Percentiles rank a stretch among this genome's conserved stretches.
Conservation (phyloP, 1,140 invertebrate genomes). For the Diachasma alloeum region DNA sequence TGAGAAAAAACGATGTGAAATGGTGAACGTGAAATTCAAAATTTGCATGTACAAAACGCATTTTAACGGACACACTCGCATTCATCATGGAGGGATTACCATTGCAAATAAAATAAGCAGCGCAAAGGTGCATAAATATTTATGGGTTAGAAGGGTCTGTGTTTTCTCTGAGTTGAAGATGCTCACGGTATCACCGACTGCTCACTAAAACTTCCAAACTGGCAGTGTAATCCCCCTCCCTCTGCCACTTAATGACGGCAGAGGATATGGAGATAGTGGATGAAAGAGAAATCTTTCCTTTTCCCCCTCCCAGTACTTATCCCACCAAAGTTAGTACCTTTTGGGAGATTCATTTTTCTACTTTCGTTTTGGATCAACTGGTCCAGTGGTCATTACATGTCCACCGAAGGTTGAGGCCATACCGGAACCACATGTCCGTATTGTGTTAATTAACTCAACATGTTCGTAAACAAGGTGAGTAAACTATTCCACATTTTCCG, state of each 20-base stretch:
- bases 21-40: slow-evolving; percentile 11
- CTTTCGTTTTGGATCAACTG: background rate
- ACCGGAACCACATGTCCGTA: background rate
- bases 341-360: background rate
- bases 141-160: slow-evolving; percentile 25
- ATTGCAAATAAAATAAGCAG: slow-evolving; percentile 38
- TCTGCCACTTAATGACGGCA: background rate
- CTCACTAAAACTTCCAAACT: background rate
- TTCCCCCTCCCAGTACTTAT: background rate
- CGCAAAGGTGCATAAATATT: slow-evolving; percentile 35
- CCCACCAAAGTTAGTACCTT: background rate
- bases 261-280: slow-evolving; percentile 5
- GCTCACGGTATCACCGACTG: background rate
- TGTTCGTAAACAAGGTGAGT: background rate
- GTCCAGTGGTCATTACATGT: background rate
- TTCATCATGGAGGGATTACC: slow-evolving; percentile 31
- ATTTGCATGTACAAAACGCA: slow-evolving; percentile 23
- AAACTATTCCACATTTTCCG: too few relatives aligned
- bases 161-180: slow-evolving; percentile 22
- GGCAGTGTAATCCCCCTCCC: background rate
- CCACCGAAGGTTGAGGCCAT: background rate
- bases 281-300: slow-evolving; percentile 23
- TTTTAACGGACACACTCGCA: slow-evolving; percentile 26
- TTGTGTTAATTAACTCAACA: background rate
- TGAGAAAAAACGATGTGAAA: slow-evolving; percentile 13